Conservation (phyloP, 2,888 invertebrate genomes). For the Andrena haemorrhoa region DNA sequence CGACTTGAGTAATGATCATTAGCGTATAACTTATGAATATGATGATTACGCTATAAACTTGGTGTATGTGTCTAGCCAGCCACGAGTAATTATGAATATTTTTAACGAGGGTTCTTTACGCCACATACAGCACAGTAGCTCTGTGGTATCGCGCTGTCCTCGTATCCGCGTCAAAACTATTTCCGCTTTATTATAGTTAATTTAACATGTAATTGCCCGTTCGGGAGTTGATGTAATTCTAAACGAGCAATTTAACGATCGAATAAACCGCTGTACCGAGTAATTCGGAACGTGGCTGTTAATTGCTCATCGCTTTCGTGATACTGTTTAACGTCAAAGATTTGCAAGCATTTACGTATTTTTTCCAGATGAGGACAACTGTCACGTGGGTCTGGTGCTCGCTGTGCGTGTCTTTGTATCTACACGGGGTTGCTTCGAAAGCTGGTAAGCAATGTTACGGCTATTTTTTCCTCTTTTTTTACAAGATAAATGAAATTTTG, state of each 20-base stretch:
- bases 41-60: conserved; percentile 38
- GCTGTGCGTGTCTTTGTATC: conserved; percentile 75
- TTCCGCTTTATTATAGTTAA: conserved; percentile 2
- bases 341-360: conserved; percentile 31
- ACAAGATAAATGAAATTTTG: no score
- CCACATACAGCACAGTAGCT: background rate
- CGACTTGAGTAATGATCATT: conserved; percentile 17
- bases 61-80: conserved; percentile 4
- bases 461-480: background rate
- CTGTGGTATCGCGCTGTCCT: background rate
- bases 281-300: background rate
- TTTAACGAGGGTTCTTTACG: conserved; percentile 21
- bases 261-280: background rate
- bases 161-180: background rate
- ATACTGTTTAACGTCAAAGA: background rate
- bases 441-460: conserved; percentile 74
- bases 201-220: conserved; percentile 14
- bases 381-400: conserved; percentile 75
- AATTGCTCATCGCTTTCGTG: background rate
- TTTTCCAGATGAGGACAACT: conserved; percentile 77
- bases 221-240: background rate
- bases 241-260: conserved; percentile 3
- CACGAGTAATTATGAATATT: conserved; percentile 39
- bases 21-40: conserved; percentile 43
- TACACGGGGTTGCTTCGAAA: conserved; percentile 77